These are phyloP conservation scores for Chrysina gloriosa DNA, from an alignment of 2,888 invertebrate species.

Conservation along the genomic window DNA sequence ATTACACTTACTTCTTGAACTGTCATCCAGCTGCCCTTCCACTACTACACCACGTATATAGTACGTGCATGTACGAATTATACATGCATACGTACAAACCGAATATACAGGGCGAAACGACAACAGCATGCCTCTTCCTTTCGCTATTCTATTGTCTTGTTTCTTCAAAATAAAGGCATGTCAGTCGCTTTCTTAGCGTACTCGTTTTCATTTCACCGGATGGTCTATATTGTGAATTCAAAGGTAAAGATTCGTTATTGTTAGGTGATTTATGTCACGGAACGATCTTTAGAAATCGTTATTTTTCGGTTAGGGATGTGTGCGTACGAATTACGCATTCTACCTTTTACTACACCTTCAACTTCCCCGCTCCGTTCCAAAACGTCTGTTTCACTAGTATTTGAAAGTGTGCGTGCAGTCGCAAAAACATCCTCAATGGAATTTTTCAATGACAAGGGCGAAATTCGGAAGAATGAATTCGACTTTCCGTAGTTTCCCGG, in stretches of 20 bases:
- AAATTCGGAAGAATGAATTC: neutral
- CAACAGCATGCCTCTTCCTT: neutral
- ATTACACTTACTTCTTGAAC: slow-evolving; percentile 48
- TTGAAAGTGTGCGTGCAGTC: neutral
- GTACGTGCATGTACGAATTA: neutral
- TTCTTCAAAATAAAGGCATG: neutral
- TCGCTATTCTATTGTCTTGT: neutral
- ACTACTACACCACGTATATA: slow-evolving; percentile 1
- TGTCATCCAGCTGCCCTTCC: slow-evolving; percentile 47
- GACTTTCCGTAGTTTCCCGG: neutral
- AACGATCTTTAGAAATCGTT: slow-evolving; percentile 28
- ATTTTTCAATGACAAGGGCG: neutral
- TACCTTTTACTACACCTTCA: neutral
- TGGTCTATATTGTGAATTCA: slow-evolving; percentile 23
- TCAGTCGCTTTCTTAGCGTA: neutral
- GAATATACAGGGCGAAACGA: slow-evolving; percentile 8
- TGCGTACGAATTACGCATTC: neutral
- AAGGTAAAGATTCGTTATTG: slow-evolving; percentile 20
- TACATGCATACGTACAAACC: neutral
- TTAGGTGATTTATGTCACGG: slow-evolving; percentile 30
- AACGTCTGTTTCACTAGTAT: neutral
- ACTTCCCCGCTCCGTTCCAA: neutral
- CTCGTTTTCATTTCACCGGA: slow-evolving; percentile 9
- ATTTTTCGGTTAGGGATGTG: slow-evolving; percentile 30
- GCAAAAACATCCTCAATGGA: slow-evolving; percentile 2